These are phyloP conservation scores for Oncorhynchus gorbuscha DNA, from an alignment of 2,113 vertebrate species.

Conservation along the genomic window DNA sequence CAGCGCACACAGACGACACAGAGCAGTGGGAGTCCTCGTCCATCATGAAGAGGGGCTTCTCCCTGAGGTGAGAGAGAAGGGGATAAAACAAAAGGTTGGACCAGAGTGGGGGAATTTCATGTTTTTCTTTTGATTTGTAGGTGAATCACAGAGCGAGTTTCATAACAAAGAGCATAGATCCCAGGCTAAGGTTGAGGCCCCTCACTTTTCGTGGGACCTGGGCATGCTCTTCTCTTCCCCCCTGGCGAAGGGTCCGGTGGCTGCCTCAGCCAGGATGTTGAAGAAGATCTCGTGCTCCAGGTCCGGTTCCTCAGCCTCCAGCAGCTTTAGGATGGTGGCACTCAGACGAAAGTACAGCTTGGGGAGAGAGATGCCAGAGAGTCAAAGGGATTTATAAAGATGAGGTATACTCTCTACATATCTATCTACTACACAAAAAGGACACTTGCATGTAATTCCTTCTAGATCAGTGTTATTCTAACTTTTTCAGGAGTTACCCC, in stretches of 20 bases:
- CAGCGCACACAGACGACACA: conserved; percentile 72
- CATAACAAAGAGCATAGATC: background rate
- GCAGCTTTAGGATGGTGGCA: conserved; percentile 92
- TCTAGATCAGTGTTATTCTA: no score
- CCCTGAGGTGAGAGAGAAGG: conserved; percentile 69
- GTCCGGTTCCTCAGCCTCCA: conserved; percentile 75
- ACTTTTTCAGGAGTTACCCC: no score
- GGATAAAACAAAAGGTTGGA: conserved; percentile 4
- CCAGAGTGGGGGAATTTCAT: background rate
- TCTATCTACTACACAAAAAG: no score
- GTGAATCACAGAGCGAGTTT: background rate
- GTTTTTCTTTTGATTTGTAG: background rate
- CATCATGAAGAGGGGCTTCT: conserved; percentile 84
- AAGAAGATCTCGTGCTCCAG: conserved; percentile 86
- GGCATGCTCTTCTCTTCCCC: conserved; percentile 96
- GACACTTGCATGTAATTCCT: no score
- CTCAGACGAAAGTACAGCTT: conserved; percentile 83
- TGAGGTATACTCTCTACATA: background rate
- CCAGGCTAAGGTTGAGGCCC: background rate
- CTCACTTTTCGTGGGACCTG: conserved; percentile 92
- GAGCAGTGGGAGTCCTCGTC: conserved; percentile 94
- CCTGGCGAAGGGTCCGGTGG: conserved; percentile 90
- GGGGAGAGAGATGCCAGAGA: background rate
- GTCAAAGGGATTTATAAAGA: background rate
- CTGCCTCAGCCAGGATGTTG: conserved; percentile 87